Percentiles rank a stretch among this genome's conserved stretches.
phyloP scores from a whole-genome alignment of 2,797 vertebrate species.

The Pachyuromys duprasi region DNA sequence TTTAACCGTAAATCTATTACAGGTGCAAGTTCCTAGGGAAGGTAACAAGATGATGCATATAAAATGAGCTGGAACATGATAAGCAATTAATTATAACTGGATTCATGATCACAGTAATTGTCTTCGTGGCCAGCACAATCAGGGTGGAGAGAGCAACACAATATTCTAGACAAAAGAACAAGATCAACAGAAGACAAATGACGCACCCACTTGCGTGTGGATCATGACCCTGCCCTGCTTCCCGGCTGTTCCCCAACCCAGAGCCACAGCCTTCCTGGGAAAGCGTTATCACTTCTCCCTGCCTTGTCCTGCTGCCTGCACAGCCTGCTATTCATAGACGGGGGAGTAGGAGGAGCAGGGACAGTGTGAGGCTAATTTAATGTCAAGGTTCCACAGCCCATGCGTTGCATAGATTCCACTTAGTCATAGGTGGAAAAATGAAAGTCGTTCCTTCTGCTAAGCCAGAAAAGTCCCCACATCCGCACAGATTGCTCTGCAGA shows the following conservation, averaged over 20 bases:
- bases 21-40: background rate
- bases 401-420: constrained; percentile 65
- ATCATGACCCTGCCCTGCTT: background rate
- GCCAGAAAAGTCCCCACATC: constrained; percentile 49
- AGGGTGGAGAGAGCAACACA: background rate
- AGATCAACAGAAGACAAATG: constrained; percentile 15
- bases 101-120: constrained; percentile 29
- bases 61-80: background rate
- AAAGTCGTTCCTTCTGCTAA: constrained; percentile 64
- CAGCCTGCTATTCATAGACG: constrained; percentile 73
- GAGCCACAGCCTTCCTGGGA: background rate
- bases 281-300: constrained; percentile 49
- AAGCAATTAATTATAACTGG: constrained; percentile 33
- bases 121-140: background rate
- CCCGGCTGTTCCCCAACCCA: background rate
- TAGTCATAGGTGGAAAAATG: constrained; percentile 71
- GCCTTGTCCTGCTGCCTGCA: constrained; percentile 61
- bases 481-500: constrained; percentile 51
- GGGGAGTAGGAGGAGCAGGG: constrained; percentile 66
- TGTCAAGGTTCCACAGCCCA: constrained; percentile 65
- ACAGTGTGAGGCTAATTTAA: constrained; percentile 72
- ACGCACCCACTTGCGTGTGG: background rate
- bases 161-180: background rate
- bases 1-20: constrained; percentile 30
- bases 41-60: background rate